phyloP scores from a whole-genome alignment of 2,113 vertebrate species.

The Shinisaurus crocodilurus region DNA sequence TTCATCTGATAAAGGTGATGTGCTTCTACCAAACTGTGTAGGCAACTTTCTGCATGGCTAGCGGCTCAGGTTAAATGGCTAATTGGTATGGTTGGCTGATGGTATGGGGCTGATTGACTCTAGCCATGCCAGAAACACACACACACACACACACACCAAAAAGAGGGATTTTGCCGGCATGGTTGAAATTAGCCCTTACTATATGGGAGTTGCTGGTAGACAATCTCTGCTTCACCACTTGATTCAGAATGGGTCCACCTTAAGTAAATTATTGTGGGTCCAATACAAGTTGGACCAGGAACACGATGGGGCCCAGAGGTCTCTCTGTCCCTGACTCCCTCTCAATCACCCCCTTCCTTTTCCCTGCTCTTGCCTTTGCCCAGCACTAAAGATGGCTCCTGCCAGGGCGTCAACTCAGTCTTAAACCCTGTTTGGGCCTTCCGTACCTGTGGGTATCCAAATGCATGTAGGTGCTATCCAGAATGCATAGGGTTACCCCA shows the following conservation, averaged over 20 bases:
- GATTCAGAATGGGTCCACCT: not conserved
- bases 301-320: not conserved
- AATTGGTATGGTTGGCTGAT: too few species aligned
- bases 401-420: too few species aligned
- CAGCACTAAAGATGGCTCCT: too few species aligned
- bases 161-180: not conserved
- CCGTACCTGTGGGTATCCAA: too few species aligned
- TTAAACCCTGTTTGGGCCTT: too few species aligned
- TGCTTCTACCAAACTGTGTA: not conserved
- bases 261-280: not conserved
- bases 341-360: not conserved
- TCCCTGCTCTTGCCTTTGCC: not conserved
- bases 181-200: not conserved
- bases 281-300: not conserved
- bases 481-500: too few species aligned
- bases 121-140: not conserved
- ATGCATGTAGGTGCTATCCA: too few species aligned
- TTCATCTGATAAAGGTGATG: not conserved
- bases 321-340: not conserved
- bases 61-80: not conserved
- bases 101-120: too few species aligned
- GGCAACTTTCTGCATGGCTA: not conserved
- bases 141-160: too few species aligned
- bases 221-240: not conserved
- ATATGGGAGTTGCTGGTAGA: not conserved